These are phyloP conservation scores for Staurois parvus DNA, from an alignment of 2,797 vertebrate genomes.

Conservation along the genomic window DNA sequence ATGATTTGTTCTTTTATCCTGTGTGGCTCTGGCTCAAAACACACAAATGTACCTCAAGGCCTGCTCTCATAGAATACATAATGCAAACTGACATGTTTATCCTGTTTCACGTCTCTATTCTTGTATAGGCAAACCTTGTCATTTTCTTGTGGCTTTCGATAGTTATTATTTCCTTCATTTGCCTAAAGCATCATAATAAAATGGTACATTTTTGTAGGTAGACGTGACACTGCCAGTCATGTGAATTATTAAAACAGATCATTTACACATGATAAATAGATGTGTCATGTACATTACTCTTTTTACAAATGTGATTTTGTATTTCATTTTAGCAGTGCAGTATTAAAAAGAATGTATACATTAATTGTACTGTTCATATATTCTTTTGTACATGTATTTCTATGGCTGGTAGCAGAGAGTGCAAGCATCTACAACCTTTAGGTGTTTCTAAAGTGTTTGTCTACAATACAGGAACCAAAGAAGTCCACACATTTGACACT, in stretches of 20 bases:
- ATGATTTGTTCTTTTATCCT: background rate
- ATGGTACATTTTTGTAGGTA: background rate
- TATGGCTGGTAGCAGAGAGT: too few species aligned
- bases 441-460: too few species aligned
- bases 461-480: too few species aligned
- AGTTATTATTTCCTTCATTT: conserved; percentile 4
- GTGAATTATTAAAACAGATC: background rate
- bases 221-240: background rate
- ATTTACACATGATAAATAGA: background rate
- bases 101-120: conserved; percentile 23
- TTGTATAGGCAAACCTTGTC: conserved; percentile 8
- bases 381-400: too few species aligned
- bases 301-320: background rate
- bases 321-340: background rate
- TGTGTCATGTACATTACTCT: background rate
- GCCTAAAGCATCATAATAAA: conserved; percentile 2
- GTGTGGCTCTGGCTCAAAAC: conserved; percentile 11
- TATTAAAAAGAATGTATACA: background rate
- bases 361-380: too few species aligned
- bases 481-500: too few species aligned
- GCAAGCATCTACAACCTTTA: too few species aligned
- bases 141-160: conserved; percentile 3
- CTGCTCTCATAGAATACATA: background rate
- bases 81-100: conserved; percentile 33
- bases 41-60: conserved; percentile 15